These are phyloP conservation scores for Sebastes ruberrimus DNA, from an alignment of 2,797 vertebrate species.

Conservation along the genomic window DNA sequence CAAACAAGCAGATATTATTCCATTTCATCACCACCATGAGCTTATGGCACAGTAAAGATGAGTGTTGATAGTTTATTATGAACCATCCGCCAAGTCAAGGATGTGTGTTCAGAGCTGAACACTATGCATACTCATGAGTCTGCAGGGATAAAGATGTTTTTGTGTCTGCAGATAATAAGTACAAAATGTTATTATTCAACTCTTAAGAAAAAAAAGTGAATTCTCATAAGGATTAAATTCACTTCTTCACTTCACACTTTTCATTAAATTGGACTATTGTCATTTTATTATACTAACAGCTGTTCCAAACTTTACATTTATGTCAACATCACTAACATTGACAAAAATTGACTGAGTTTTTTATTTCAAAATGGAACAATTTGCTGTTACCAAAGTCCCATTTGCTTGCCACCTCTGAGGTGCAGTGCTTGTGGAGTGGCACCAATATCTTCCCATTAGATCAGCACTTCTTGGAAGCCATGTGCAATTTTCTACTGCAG, in stretches of 20 bases:
- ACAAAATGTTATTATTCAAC: neutral
- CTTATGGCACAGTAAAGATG: slow-evolving; percentile 32
- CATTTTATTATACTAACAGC: neutral
- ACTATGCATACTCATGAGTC: neutral
- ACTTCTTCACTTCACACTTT: neutral
- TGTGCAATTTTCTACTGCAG: slow-evolving; percentile 24
- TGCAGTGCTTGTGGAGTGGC: neutral
- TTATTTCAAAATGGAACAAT: neutral
- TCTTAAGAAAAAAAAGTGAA: neutral
- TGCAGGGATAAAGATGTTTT: neutral
- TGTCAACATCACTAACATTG: neutral
- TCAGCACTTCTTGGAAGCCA: slow-evolving; percentile 8
- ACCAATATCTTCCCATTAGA: slow-evolving; percentile 19
- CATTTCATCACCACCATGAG: slow-evolving; percentile 12
- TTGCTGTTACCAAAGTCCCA: neutral
- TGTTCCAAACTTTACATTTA: neutral
- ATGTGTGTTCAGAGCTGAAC: slow-evolving; percentile 3
- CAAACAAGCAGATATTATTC: slow-evolving; percentile 48
- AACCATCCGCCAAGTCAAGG: slow-evolving; percentile 18
- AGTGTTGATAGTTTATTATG: slow-evolving; percentile 28
- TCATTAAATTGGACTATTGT: neutral
- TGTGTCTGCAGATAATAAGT: neutral
- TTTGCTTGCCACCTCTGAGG: neutral
- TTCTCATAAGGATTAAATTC: neutral
- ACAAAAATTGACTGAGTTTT: neutral